Evolutionary conservation across 2,888 invertebrate species (phyloP), one percentile per base, ranked within the genome.

Genomic region (Agonopterix arenella): DNA sequence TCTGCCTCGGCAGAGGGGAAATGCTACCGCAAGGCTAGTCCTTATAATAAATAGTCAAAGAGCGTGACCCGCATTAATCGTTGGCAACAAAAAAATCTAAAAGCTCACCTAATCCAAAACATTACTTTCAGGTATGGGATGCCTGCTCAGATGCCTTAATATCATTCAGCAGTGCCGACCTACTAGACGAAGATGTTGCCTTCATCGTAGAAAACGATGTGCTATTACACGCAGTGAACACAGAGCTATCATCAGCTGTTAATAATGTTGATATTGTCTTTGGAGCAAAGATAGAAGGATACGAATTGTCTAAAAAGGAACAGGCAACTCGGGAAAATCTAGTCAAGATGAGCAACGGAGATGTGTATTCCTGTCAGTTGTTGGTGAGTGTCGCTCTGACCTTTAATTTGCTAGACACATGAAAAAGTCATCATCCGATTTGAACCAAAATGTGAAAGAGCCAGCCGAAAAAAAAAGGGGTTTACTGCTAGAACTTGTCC

Each of bases 151-250:
- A 97, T 78, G 95, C 97, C 0, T 88, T 94, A 64, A 97, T 98
- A 56, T 93, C 94, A 53, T 98, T 98, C 75, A 94, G 94, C 62
- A 88, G 85, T 57, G 90, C 95, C 53, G 93, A 94, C 10, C 90
- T 93, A 55, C 83, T 93, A 62, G 85, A 91, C 16, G 91, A 93
- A 45, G 93, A 96, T 72, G 90, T 99, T 1, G 97, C 98, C 0
- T 97, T 95, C 73, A 95, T 99, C 59, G 95, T 98, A 10, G 99
- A 99, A 86, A 99, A 98, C 86, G 95, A 98, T 84, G 90, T 98
- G 4, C 90, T 98, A 45, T 80, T 96, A 2, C 91, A 94, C 66
- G 93, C 96, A 0, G 91, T 96, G 9, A 92, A 92, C 61, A 90
- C 86, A 53, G 91, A 93, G 68, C 72, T 96, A 2, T 56, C 52